These are phyloP conservation scores for Dendrolimus kikuchii DNA, from an alignment of 1,140 invertebrate species.

Conservation along the genomic window DNA sequence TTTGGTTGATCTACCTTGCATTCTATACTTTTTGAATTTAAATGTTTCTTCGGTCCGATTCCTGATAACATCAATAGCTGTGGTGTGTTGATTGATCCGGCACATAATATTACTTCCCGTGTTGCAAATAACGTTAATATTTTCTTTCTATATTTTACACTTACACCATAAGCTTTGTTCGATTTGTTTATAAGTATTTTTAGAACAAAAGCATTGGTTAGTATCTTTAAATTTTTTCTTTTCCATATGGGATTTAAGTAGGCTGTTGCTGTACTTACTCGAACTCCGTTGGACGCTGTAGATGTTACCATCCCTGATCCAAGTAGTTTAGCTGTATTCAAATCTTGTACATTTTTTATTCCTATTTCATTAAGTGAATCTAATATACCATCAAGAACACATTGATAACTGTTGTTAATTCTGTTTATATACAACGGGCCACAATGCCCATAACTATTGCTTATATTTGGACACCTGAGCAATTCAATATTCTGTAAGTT, in stretches of 20 bases:
- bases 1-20: conserved; percentile 73
- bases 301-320: conserved; percentile 46
- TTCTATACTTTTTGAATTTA: conserved; percentile 57
- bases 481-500: conserved; percentile 14
- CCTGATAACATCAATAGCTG: conserved; percentile 67
- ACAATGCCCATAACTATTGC: conserved; percentile 15
- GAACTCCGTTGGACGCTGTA: conserved; percentile 67
- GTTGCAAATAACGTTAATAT: conserved; percentile 36
- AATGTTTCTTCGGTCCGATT: conserved; percentile 50
- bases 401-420: conserved; percentile 19
- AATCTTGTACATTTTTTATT: conserved; percentile 26
- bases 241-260: conserved; percentile 73
- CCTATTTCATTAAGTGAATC: conserved; percentile 35
- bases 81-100: conserved; percentile 69
- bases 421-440: conserved; percentile 22
- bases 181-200: conserved; percentile 42
- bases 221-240: conserved; percentile 78
- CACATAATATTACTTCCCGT: conserved; percentile 71
- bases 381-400: conserved; percentile 38
- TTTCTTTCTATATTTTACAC: conserved; percentile 30
- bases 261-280: conserved; percentile 74
- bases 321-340: conserved; percentile 41
- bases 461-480: conserved; percentile 12
- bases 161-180: conserved; percentile 38
- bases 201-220: conserved; percentile 73